Percentiles rank a stretch among this genome's conserved stretches.
These are phyloP conservation scores for Allenopithecus nigroviridis DNA, from an alignment of 2,797 vertebrate genomes.

Conservation along the genomic window DNA sequence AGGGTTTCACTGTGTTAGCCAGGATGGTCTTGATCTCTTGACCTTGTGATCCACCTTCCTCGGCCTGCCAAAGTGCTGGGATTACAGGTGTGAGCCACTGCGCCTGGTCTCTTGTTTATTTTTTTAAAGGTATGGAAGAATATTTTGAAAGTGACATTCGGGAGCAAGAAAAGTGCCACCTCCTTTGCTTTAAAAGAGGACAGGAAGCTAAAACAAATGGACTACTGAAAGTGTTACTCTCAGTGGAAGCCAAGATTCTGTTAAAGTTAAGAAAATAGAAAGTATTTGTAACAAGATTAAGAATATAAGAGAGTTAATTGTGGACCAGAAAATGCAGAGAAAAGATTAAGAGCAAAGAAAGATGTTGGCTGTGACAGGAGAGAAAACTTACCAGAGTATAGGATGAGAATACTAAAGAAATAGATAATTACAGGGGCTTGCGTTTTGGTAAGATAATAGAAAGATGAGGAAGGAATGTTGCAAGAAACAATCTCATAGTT, in stretches of 20 bases:
- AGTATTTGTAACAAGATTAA: not conserved
- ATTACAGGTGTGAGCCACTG: too few relatives aligned
- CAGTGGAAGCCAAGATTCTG: not conserved
- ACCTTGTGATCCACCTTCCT: too few relatives aligned
- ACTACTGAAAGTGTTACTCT: not conserved
- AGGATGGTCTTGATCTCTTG: too few relatives aligned
- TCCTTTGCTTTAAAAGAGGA: not conserved
- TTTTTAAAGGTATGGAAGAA: not conserved
- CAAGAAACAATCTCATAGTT: constrained; percentile 23
- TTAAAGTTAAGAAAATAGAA: constrained; percentile 17
- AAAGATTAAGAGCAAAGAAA: not conserved
- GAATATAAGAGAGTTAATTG: not conserved
- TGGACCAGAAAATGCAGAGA: not conserved
- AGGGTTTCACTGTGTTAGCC: too few relatives aligned
- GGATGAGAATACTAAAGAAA: not conserved
- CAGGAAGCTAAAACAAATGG: not conserved
- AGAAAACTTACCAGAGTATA: not conserved
- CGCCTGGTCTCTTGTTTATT: not conserved
- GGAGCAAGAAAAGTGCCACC: not conserved
- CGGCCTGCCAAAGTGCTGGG: too few relatives aligned
- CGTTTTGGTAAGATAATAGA: constrained; percentile 32
- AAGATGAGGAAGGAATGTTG: not conserved
- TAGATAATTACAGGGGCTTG: not conserved
- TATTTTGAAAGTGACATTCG: not conserved
- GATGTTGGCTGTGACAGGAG: not conserved